Base-by-base conservation (phyloP, 2,797 vertebrate genomes). In the Sylvia borin region DNA sequence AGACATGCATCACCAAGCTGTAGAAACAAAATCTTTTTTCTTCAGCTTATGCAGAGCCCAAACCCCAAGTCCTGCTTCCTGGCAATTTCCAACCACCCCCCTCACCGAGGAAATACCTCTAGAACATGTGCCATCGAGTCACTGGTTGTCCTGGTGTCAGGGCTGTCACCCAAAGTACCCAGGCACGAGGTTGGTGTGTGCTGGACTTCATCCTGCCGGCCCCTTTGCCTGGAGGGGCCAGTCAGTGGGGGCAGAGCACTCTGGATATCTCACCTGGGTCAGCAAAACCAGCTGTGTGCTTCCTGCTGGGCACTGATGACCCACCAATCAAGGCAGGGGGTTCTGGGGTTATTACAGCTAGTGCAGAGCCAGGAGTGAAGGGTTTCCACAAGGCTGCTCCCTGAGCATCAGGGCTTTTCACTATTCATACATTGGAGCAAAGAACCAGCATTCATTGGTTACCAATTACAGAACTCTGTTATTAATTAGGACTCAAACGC, bases 121-220 rank as follows among this genome's bases (percentile, higher is more conserved):
- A 1, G 22, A 5, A 32, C 2, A 12, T 51, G 60, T 73, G 68
- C 38, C 11, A 2, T 2, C 2, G 53, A n/a, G 45, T 0, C 19
- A 1, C 27, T 4, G 50, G 5, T 3, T 25, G 76, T 34, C 14
- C 53, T 0, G 0, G 38, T 17, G 67, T 1, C 2, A 2, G 40
- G 75, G 38, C 53, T 79, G 73, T 6, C 14, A 12, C 3, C 18
- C 51, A 8, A 2, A 16, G 10, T 0, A 0, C 22, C 34, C 0
- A 0, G 4, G 3, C 26, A 3, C 3, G 5, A 13, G 68, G n/a
- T 0, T 10, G n/a, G 26, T 7, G 72, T 4, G 32, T 0, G 1
- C 38, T 45, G 53, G 27, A 8, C 18, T 5, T 19, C 2, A 0
- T 18, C 61, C 36, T 32, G 82, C 53, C 38, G 0, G 26, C 32